Evolutionary conservation across 2,797 vertebrate genomes (phyloP).

Genomic region (Pseudochromis fuscus): DNA sequence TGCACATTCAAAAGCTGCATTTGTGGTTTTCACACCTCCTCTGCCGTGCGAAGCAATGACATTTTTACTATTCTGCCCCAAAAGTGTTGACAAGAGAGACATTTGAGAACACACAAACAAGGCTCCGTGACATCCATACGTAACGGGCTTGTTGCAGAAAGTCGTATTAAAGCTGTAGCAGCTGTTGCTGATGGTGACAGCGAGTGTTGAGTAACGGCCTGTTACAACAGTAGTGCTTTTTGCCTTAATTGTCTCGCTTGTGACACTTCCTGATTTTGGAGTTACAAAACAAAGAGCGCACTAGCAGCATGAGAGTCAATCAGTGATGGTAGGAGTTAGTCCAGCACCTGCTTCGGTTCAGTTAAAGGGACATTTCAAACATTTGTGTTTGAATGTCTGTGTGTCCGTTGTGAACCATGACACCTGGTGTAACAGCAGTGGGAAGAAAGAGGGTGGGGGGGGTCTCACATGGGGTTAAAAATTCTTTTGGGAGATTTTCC

Average conservation of each 20-base stretch:
- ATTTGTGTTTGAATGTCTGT: background rate
- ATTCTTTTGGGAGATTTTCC: background rate
- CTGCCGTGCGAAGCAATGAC: background rate
- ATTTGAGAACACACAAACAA: constrained; percentile 16
- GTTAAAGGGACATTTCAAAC: background rate
- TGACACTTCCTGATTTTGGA: constrained; percentile 48
- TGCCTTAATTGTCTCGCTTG: constrained; percentile 24
- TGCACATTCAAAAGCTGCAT: constrained; percentile 21
- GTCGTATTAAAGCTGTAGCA: constrained; percentile 1
- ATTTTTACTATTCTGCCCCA: constrained; percentile 9
- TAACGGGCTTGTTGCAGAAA: background rate
- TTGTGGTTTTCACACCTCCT: constrained; percentile 38
- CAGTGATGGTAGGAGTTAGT: background rate
- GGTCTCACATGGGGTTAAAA: too few relatives aligned
- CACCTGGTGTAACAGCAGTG: too few relatives aligned
- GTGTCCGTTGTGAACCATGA: background rate
- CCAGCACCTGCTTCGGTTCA: background rate
- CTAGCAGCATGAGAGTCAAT: constrained; percentile 1
- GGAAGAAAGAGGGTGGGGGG: too few relatives aligned
- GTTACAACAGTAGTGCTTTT: constrained; percentile 18
- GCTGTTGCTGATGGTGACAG: constrained; percentile 16
- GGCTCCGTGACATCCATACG: background rate
- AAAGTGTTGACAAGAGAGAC: constrained; percentile 29
- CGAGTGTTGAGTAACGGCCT: constrained; percentile 5
- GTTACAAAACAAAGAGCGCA: constrained; percentile 22